Evolutionary conservation across 2,797 vertebrate species (phyloP), one percentile per base, ranked within the genome.

Genomic region (Artibeus jamaicensis): DNA sequence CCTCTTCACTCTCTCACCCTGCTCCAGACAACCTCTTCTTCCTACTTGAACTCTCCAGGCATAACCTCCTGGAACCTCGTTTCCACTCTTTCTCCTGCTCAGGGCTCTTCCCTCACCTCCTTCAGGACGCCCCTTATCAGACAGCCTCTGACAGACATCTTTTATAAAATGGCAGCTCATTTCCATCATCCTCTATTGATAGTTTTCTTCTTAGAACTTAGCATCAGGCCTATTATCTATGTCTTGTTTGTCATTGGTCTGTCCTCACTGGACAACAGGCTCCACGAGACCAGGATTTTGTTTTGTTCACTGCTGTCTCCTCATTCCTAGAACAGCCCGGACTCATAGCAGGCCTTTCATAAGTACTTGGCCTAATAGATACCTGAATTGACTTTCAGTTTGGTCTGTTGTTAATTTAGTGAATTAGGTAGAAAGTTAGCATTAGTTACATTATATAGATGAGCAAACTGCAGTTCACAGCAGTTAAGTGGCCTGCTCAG

Each of bases 361-460:
- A 93, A 91, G 55, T n/a, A 62, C 24, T 74, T 39, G 70, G 32
- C 53, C 46, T 39, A 39, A 39, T 59, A 82, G 68, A 37, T 57
- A 12, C 48, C 90, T 39, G 18, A 70, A 15, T 77, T 67, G 26
- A 78, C n/a, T 62, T 96, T 86, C 57, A 68, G 2, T 82, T 71
- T 78, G 48, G 37, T 74, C 55, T 81, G 48, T 87, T 77, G 77
- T 74, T 70, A 74, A 34, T 70, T 70, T 5, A 78, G 44, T 34
- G 34, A 94, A 86, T 74, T 83, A 79, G 16, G 37, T 92, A 87
- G 74, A 89, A 96, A 24, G n/a, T 37, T 55, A 74, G 94, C 90
- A 44, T 65, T 67, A 87, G 76, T 93, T 67, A 71, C 18, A 46
- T 62, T 53, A 70, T 10, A 42, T 57, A 81, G 65, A 95, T 91